Percentiles rank a stretch among this genome's conserved stretches.
These are phyloP conservation scores for Alviniconcha marisindica DNA, from an alignment of 1,140 invertebrate species.

Conservation along the genomic window DNA sequence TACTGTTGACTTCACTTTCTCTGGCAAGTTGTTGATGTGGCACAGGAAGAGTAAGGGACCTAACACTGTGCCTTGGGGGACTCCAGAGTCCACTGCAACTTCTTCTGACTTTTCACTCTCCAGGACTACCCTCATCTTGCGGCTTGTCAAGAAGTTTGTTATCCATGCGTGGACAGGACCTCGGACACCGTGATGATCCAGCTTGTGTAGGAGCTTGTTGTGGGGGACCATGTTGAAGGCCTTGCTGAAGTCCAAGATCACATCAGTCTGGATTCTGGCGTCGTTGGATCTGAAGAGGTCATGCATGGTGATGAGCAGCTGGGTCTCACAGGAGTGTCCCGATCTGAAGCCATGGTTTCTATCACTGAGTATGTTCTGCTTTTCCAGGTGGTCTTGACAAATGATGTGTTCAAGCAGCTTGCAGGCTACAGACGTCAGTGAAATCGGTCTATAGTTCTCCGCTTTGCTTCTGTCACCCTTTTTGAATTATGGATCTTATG, in stretches of 20 bases:
- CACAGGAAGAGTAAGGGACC: not conserved
- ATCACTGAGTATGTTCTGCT: not conserved
- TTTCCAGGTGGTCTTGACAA: not conserved
- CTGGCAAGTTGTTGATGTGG: conserved; percentile 6
- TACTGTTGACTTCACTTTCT: not conserved
- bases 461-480: conserved; percentile 6
- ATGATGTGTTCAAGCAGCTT: conserved; percentile 1
- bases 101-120: not conserved
- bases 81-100: not conserved
- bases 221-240: conserved; percentile 32
- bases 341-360: conserved; percentile 16
- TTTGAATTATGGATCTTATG: too few species aligned
- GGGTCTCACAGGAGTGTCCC: conserved; percentile 21
- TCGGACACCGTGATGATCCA: not conserved
- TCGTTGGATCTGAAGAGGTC: not conserved
- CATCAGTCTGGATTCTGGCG: not conserved
- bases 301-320: not conserved
- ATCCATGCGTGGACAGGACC: not conserved
- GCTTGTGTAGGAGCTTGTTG: conserved; percentile 8
- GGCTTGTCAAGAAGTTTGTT: not conserved
- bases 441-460: not conserved
- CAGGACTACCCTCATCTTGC: not conserved
- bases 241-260: conserved; percentile 26
- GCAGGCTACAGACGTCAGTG: not conserved
- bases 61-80: conserved; percentile 11